phyloP scores from a whole-genome alignment of 2,888 invertebrate species.

The Drosophila acutilabella region DNA sequence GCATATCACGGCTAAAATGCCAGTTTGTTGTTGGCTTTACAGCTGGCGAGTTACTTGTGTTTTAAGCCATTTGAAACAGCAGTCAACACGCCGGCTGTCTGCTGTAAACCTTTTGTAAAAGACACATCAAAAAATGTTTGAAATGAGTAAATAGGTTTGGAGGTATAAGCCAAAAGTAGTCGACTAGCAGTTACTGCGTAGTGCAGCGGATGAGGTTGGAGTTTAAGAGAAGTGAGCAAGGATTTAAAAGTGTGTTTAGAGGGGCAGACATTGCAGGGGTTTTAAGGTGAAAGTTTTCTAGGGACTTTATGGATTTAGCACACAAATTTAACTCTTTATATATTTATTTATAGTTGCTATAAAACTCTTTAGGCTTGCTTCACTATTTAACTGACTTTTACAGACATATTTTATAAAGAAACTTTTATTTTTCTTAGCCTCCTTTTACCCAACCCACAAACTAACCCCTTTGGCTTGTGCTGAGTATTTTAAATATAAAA shows the following conservation, averaged over 20 bases:
- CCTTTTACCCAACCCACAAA: neutral
- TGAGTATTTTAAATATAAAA: slow-evolving; percentile 50
- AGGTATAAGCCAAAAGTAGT: neutral
- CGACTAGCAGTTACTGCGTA: neutral
- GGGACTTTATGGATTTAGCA: too few species aligned
- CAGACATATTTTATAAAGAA: too few species aligned
- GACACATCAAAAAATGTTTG: slow-evolving; percentile 5
- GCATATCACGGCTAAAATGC: slow-evolving; percentile 25
- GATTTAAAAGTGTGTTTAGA: too few species aligned
- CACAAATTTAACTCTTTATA: too few species aligned
- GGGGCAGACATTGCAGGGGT: too few species aligned
- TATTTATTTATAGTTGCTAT: too few species aligned
- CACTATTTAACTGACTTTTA: too few species aligned
- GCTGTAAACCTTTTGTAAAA: slow-evolving; percentile 25
- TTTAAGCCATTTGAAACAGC: slow-evolving; percentile 17
- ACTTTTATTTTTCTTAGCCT: neutral
- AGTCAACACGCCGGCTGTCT: slow-evolving; percentile 2
- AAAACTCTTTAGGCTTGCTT: too few species aligned
- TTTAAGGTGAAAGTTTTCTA: too few species aligned
- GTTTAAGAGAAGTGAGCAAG: neutral
- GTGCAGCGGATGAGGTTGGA: too few species aligned
- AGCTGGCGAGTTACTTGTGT: slow-evolving; percentile 22
- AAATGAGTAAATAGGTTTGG: slow-evolving; percentile 2
- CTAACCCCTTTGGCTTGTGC: neutral
- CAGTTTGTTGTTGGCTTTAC: slow-evolving; percentile 40